Evolutionary conservation across 2,113 vertebrate genomes (phyloP).

Genomic region (Centropus unirufus): DNA sequence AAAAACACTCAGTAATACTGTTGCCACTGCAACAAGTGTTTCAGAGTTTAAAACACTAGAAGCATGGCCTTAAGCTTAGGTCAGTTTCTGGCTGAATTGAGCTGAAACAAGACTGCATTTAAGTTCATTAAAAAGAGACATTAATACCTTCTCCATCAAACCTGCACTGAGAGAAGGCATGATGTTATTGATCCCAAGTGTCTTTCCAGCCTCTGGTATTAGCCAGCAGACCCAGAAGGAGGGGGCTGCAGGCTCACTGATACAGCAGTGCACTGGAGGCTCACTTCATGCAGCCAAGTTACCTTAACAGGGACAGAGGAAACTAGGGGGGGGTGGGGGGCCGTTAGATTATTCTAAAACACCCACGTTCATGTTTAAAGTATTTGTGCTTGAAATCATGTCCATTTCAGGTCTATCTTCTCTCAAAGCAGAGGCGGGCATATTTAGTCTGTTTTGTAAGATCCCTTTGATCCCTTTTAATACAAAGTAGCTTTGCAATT

Average conservation of each 20-base stretch:
- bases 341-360: background rate
- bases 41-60: background rate
- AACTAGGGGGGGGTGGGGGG: too few relatives aligned
- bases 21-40: background rate
- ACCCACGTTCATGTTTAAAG: background rate
- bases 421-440: background rate
- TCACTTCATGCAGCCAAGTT: background rate
- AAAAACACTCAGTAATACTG: background rate
- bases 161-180: background rate
- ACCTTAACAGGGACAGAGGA: background rate
- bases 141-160: background rate
- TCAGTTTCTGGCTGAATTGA: background rate
- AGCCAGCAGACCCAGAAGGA: background rate
- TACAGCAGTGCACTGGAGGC: background rate
- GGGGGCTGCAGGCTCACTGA: background rate
- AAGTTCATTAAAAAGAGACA: background rate
- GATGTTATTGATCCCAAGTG: rapidly evolving
- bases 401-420: background rate
- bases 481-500: background rate
- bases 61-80: background rate
- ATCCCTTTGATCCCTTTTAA: background rate
- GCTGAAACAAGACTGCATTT: background rate
- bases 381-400: background rate
- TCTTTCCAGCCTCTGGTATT: background rate
- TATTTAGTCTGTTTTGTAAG: too few relatives aligned